Evolutionary conservation across 2,888 invertebrate species (phyloP).

Genomic region (Lepas anatifera): DNA sequence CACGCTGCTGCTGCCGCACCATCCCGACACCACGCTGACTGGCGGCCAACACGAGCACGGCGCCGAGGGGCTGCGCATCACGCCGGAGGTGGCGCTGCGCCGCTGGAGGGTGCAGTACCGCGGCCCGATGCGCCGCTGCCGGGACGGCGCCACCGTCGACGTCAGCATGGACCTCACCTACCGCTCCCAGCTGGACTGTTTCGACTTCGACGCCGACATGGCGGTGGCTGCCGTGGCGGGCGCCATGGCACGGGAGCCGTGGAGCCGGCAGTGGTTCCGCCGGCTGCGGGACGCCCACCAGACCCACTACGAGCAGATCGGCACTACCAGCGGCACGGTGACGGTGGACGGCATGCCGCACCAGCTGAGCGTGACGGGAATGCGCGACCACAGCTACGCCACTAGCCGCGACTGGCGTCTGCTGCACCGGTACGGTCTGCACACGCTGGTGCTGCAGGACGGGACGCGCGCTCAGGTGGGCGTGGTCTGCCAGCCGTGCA

Average conservation of each 20-base stretch:
- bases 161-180: constrained; percentile 51
- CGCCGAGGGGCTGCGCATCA: constrained; percentile 55
- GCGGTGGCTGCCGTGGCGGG: constrained; percentile 51
- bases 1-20: constrained; percentile 50
- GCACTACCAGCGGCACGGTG: constrained; percentile 47
- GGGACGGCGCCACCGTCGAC: constrained; percentile 36
- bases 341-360: constrained; percentile 42
- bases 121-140: constrained; percentile 45
- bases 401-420: constrained; percentile 57
- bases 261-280: constrained; percentile 55
- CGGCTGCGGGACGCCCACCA: constrained; percentile 55
- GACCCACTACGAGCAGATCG: constrained; percentile 73
- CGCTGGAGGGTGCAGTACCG: constrained; percentile 55
- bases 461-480: constrained; percentile 55
- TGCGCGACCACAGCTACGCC: constrained; percentile 71
- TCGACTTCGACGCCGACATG: constrained; percentile 61
- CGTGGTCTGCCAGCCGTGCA: constrained; percentile 60
- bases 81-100: constrained; percentile 57
- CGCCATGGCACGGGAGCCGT: constrained; percentile 59
- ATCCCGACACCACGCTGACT: constrained; percentile 56
- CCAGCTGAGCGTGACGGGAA: constrained; percentile 46
- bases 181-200: constrained; percentile 48
- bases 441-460: constrained; percentile 59
- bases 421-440: constrained; percentile 65
- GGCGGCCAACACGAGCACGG: constrained; percentile 46